Conservation (phyloP, 2,113 vertebrate species). For the Clupea harengus region DNA sequence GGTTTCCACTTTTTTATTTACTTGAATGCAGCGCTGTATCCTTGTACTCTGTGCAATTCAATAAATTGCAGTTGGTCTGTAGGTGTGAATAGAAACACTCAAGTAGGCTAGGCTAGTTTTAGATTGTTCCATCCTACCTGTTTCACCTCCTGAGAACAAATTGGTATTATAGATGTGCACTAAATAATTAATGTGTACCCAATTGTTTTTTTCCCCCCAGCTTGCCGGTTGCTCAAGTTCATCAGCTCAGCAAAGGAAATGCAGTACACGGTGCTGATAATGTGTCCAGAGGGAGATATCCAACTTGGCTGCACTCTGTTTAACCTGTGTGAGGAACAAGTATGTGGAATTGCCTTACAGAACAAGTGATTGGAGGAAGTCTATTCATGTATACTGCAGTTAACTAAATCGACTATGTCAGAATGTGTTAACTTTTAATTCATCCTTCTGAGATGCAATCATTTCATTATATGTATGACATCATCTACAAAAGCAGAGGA, state of each 20-base stretch:
- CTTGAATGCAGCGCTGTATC: too few relatives aligned
- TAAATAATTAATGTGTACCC: conserved; percentile 69
- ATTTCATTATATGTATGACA: not conserved
- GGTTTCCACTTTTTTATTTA: too few relatives aligned
- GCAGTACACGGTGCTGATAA: conserved; percentile 68
- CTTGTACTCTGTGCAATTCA: too few relatives aligned
- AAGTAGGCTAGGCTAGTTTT: not conserved
- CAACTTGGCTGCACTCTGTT: conserved; percentile 72
- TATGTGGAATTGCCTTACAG: conserved; percentile 59
- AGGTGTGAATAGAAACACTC: not conserved
- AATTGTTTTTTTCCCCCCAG: conserved; percentile 52
- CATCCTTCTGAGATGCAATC: not conserved
- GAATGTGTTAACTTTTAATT: conserved; percentile 17
- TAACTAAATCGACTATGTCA: conserved; percentile 14
- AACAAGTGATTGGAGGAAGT: conserved; percentile 31
- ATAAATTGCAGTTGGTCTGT: not conserved
- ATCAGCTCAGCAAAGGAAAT: conserved; percentile 58
- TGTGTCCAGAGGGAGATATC: conserved; percentile 60
- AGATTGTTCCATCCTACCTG: conserved; percentile 42
- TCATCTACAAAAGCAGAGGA: not conserved
- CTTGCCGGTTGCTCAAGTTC: conserved; percentile 62
- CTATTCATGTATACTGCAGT: conserved; percentile 2
- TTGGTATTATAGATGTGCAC: conserved; percentile 60
- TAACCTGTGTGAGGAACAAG: conserved; percentile 66
- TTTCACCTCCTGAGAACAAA: conserved; percentile 58